phyloP scores from a whole-genome alignment of 2,888 invertebrate species.

The Labia minor region DNA sequence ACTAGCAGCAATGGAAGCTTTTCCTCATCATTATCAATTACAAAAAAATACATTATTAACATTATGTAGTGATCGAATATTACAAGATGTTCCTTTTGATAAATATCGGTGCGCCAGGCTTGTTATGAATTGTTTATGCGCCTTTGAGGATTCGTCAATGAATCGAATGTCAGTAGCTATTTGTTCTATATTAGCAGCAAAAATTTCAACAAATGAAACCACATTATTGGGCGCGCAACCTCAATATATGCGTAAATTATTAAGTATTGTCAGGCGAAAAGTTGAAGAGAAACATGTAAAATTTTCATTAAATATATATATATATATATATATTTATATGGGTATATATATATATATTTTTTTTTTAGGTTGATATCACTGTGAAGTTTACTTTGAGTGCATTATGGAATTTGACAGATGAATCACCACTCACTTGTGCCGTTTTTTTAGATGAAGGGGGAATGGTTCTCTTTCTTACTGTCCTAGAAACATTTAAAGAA shows the following conservation, averaged over 20 bases:
- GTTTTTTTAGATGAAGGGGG: constrained; percentile 58
- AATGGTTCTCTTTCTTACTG: constrained; percentile 51
- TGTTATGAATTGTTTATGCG: constrained; percentile 58
- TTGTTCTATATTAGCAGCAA: constrained; percentile 46
- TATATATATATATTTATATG: too few species aligned
- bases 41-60: constrained; percentile 63
- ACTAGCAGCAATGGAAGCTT: constrained; percentile 55
- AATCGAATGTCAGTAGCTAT: constrained; percentile 70
- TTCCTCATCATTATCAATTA: constrained; percentile 53
- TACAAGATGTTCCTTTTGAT: constrained; percentile 56
- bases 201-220: constrained; percentile 56
- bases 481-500: constrained; percentile 50
- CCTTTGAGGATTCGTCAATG: constrained; percentile 57
- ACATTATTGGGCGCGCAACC: constrained; percentile 53
- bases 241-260: constrained; percentile 55
- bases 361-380: constrained; percentile 49
- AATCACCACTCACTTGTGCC: constrained; percentile 57
- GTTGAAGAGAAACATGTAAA: constrained; percentile 35
- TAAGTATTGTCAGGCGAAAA: constrained; percentile 50
- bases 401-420: constrained; percentile 68
- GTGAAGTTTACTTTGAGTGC: constrained; percentile 66
- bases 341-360: background rate
- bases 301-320: too few species aligned
- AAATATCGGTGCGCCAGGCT: constrained; percentile 55
- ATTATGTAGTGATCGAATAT: constrained; percentile 61